Base-by-base conservation (phyloP, 2,888 invertebrate species). In the Charanyca ferruginea region DNA sequence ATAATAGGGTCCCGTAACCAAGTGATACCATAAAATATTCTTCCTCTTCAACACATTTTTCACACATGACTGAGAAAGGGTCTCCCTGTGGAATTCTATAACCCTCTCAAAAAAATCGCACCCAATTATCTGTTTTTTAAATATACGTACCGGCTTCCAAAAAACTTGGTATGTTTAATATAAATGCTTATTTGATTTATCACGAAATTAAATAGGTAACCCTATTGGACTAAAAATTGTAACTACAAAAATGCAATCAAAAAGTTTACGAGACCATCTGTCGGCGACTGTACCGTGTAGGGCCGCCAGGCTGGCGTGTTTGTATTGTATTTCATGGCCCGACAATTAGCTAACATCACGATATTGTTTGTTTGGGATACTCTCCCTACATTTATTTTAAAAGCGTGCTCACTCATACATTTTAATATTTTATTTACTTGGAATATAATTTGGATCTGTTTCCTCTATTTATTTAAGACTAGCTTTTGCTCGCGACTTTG, bases 311-410 rank as follows among this genome's bases (percentile, higher is more conserved):
- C 64, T n/a, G 25, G 53, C 61, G 48, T 84, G 83, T 85, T 83
- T 83, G 76, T 79, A 83, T 87, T 85, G 75, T 85, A 81, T 90
- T 86, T 87, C 87, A 87, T 80, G 85, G 82, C 73, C 79, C 80
- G 72, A 85, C 87, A 89, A 90, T 90, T 88, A 87, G 83, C 83
- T 79, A 86, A 87, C 83, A 83, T 82, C 77, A 63, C 67, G 66
- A 70, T 58, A 66, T 68, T 86, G 87, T 90, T 87, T 85, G 84
- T 85, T 84, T 77, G 72, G 73, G 69, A 66, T 68, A 59, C 62
- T 38, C 63, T 51, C 66, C 61, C 53, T 42, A 57, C 51, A 60
- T 76, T 66, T 71, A 76, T 66, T 66, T 66, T 45, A 62, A 38
- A 38, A 59, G n/a, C 58, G 47, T 70, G 70, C 58, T 44, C 45